phyloP scores from a whole-genome alignment of 2,113 vertebrate species.

The Urocolius indicus region DNA sequence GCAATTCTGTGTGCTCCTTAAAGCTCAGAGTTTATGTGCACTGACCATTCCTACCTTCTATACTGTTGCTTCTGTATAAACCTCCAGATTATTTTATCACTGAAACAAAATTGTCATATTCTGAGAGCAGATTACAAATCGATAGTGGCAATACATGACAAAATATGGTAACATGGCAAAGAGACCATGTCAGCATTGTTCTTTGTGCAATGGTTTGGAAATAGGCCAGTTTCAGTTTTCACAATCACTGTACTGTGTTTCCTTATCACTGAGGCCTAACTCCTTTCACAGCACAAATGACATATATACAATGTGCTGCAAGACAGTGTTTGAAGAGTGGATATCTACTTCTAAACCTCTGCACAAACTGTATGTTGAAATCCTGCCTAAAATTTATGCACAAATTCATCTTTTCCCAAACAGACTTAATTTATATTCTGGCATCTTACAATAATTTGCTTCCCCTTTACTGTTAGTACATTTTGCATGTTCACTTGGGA shows the following conservation, averaged over 20 bases:
- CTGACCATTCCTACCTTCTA: not conserved
- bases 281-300: not conserved
- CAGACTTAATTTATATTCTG: not conserved
- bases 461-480: not conserved
- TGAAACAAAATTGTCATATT: not conserved
- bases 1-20: not conserved
- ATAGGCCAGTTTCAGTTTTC: not conserved
- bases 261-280: not conserved
- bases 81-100: not conserved
- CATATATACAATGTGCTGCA: not conserved
- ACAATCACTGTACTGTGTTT: not conserved
- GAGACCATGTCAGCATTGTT: not conserved
- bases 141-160: not conserved
- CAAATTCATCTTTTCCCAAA: not conserved
- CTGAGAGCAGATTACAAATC: not conserved
- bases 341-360: not conserved
- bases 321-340: not conserved
- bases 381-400: not conserved
- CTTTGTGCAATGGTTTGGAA: not conserved
- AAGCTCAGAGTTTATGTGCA: not conserved
- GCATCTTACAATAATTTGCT: not conserved
- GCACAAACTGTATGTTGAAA: not conserved
- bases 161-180: not conserved
- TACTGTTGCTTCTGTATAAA: not conserved
- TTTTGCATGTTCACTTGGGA: not conserved